Evolutionary conservation across 2,888 invertebrate species (phyloP).

Genomic region (Cheilosia vulpina): DNA sequence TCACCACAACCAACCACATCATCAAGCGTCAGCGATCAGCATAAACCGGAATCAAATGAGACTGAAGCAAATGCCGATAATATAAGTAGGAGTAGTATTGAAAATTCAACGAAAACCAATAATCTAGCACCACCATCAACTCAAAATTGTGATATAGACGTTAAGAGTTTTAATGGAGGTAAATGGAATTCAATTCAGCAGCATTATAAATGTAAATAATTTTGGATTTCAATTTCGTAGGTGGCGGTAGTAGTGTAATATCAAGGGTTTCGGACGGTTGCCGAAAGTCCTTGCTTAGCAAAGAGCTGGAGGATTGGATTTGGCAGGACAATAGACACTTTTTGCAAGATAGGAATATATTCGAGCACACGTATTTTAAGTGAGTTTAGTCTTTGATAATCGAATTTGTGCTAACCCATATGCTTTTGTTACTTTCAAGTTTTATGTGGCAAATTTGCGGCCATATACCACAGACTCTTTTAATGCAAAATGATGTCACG

Average conservation of each 20-base stretch:
- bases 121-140: slow-evolving; percentile 77
- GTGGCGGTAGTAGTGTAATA: slow-evolving; percentile 56
- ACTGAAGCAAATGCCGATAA: slow-evolving; percentile 58
- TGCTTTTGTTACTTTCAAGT: slow-evolving; percentile 84
- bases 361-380: slow-evolving; percentile 98
- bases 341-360: slow-evolving; percentile 96
- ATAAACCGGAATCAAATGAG: slow-evolving; percentile 69
- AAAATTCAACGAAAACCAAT: slow-evolving; percentile 79
- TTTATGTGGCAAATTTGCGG: slow-evolving; percentile 99
- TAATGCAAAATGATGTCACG: slow-evolving; percentile 91
- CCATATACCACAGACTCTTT: slow-evolving; percentile 94
- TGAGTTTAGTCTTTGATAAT: slow-evolving; percentile 83
- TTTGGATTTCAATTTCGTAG: not conserved
- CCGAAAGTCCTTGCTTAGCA: slow-evolving; percentile 81
- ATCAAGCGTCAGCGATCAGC: slow-evolving; percentile 51
- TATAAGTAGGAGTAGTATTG: slow-evolving; percentile 71
- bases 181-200: slow-evolving; percentile 1
- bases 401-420: not conserved
- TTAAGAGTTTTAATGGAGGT: slow-evolving; percentile 76
- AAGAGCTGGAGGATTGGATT: slow-evolving; percentile 96
- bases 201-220: not conserved
- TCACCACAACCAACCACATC: slow-evolving; percentile 33
- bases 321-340: slow-evolving; percentile 99
- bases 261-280: slow-evolving; percentile 57
- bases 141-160: slow-evolving; percentile 82